Evolutionary conservation across 2,888 invertebrate genomes (phyloP), one percentile per base, ranked within the genome.

Genomic region (Orchesellides sinensis): DNA sequence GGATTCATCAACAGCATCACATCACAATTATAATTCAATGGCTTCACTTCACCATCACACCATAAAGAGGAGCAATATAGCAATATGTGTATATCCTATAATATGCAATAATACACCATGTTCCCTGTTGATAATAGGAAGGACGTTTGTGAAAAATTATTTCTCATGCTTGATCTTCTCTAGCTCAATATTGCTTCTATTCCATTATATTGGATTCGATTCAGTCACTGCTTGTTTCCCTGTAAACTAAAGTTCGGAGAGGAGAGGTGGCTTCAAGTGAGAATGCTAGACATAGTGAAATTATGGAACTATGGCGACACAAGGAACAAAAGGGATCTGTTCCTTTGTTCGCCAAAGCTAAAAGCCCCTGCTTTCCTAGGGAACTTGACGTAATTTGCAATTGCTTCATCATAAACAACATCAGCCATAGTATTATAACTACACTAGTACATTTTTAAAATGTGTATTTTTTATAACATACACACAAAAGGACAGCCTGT

Each of bases 351-450:
- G 14, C 10, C 14, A 45, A 35, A 70, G 54, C 40, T 25, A 8
- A 45, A 35, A 70, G 54, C 40, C 40, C 40, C 56, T 61, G 29
- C 17, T 61, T n/a, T 74, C 49, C 47, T 63, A 61, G 63, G 47
- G 47, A 74, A 49, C 32, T 63, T 63, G 73, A 63, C 35, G 49
- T 63, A 63, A 74, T 74, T 74, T 74, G 73, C 73, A 74, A 74
- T 74, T 47, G 49, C 73, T 47, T 54, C 49, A 63, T 74, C 63
- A 14, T 61, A 29, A 17, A 32, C 72, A 59, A 23, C 27, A 35
- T 32, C 32, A 32, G 32, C 32, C 32, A 32, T 32, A 5, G 5
- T 6, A 5, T 32, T 40, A 40, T 40, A 40, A 32, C 10, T 32
- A n/a, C 10, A 40, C n/a, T n/a, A n/a, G n/a, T n/a, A n/a, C n/a